phyloP scores from a whole-genome alignment of 2,113 vertebrate genomes.

The Sinocyclocheilus rhinocerous region DNA sequence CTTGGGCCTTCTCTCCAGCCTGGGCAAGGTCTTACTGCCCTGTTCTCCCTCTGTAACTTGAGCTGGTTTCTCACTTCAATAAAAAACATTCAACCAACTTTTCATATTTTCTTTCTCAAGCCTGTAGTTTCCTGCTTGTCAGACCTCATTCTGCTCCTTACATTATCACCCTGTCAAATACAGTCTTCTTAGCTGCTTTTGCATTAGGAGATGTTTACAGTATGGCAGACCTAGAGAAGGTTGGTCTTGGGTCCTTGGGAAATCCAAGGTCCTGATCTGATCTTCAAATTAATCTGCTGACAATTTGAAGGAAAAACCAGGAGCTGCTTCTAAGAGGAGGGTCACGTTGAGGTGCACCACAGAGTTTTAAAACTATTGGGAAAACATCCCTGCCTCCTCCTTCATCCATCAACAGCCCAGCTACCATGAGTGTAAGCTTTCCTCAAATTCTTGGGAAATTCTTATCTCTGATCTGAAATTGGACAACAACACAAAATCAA shows the following conservation, averaged over 20 bases:
- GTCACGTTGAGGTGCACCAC: no score
- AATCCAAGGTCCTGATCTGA: constrained; percentile 14
- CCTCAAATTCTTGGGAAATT: background rate
- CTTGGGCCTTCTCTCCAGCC: background rate
- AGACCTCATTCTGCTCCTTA: background rate
- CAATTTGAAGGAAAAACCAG: background rate
- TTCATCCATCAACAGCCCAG: background rate
- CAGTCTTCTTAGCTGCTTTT: background rate
- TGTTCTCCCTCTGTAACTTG: background rate
- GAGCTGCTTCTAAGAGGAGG: background rate
- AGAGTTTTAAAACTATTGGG: background rate
- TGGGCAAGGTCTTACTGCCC: background rate
- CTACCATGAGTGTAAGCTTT: background rate
- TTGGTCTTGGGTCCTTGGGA: background rate
- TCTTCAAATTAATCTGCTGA: constrained; percentile 6
- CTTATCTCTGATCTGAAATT: background rate
- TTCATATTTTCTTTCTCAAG: background rate
- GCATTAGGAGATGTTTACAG: background rate
- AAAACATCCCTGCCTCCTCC: background rate
- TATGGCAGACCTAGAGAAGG: background rate
- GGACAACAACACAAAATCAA: background rate
- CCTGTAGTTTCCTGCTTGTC: background rate
- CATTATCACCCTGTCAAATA: background rate
- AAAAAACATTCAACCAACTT: background rate
- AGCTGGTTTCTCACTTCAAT: background rate